These are phyloP conservation scores for Hirtodrosophila confusa DNA, from an alignment of 2,888 invertebrate species.

Conservation along the genomic window DNA sequence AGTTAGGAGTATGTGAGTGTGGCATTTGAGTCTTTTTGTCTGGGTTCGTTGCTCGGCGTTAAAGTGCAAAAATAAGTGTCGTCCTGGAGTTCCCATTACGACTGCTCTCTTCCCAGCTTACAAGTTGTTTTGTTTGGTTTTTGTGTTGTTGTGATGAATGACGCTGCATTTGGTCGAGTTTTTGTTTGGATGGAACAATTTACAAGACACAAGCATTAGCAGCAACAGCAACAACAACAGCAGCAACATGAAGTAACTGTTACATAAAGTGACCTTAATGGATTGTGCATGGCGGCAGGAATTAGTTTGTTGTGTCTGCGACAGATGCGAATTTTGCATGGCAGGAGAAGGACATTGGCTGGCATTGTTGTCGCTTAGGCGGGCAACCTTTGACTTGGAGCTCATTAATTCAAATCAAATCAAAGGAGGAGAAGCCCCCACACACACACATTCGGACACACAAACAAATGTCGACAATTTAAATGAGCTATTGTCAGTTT, in stretches of 20 bases:
- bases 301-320: slow-evolving; percentile 63
- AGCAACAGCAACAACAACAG: slow-evolving; percentile 20
- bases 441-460: no score
- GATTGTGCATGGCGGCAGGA: slow-evolving; percentile 60
- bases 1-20: slow-evolving; percentile 21
- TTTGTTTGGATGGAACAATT: slow-evolving; percentile 63
- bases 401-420: slow-evolving; percentile 56
- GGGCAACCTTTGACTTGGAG: slow-evolving; percentile 38
- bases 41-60: slow-evolving; percentile 72
- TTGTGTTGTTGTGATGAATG: slow-evolving; percentile 75
- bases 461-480: slow-evolving; percentile 57
- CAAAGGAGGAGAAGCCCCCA: slow-evolving; percentile 26
- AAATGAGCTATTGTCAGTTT: slow-evolving; percentile 72
- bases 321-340: slow-evolving; percentile 35
- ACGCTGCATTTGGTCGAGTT: slow-evolving; percentile 72
- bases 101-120: slow-evolving; percentile 40
- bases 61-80: slow-evolving; percentile 70
- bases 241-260: slow-evolving; percentile 33
- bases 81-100: slow-evolving; percentile 49
- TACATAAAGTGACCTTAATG: slow-evolving; percentile 71
- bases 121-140: slow-evolving; percentile 39
- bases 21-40: slow-evolving; percentile 62
- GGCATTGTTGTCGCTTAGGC: slow-evolving; percentile 30
- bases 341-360: background rate
- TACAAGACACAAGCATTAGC: slow-evolving; percentile 71